A percentile compares a stretch with the other conserved stretches of the same genome.
Evolutionary conservation across 2,888 invertebrate genomes (phyloP).

Genomic region (Pimpla rufipes): DNA sequence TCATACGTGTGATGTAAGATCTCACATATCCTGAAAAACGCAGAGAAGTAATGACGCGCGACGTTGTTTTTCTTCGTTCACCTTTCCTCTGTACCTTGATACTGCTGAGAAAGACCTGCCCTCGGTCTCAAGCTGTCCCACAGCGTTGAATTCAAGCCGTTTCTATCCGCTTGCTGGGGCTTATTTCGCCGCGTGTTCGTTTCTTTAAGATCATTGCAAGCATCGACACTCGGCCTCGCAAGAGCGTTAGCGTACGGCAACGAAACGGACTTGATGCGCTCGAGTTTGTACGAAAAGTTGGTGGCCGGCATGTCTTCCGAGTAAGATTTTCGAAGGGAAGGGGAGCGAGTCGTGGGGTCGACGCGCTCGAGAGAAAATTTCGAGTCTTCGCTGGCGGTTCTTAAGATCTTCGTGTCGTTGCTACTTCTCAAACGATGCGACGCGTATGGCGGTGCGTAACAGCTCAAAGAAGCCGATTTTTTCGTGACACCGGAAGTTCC

Average conservation of each 20-base stretch:
- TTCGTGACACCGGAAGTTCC: slow-evolving; percentile 73
- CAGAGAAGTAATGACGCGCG: neutral
- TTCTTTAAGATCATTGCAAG: slow-evolving; percentile 75
- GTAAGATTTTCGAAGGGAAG: slow-evolving; percentile 75
- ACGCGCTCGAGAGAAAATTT: slow-evolving; percentile 72
- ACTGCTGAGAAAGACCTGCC: slow-evolving; percentile 82
- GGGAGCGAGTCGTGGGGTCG: slow-evolving; percentile 66
- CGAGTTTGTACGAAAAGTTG: slow-evolving; percentile 78
- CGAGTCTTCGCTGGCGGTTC: slow-evolving; percentile 75
- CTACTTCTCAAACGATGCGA: slow-evolving; percentile 75
- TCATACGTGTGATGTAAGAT: no score
- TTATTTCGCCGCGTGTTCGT: slow-evolving; percentile 72
- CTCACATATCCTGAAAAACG: neutral
- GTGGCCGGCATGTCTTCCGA: slow-evolving; percentile 73
- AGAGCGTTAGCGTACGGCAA: slow-evolving; percentile 78
- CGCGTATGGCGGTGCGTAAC: slow-evolving; percentile 75
- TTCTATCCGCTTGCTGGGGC: slow-evolving; percentile 74
- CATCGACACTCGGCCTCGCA: slow-evolving; percentile 50
- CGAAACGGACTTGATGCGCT: slow-evolving; percentile 79
- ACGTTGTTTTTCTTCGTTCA: slow-evolving; percentile 67
- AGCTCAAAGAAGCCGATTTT: slow-evolving; percentile 77
- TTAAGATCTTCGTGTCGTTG: slow-evolving; percentile 73
- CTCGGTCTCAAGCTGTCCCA: slow-evolving; percentile 82
- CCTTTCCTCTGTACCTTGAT: slow-evolving; percentile 83
- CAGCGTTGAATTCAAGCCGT: slow-evolving; percentile 77